Base-by-base conservation (phyloP, 2,113 vertebrate species). In the Lepus timidus region DNA sequence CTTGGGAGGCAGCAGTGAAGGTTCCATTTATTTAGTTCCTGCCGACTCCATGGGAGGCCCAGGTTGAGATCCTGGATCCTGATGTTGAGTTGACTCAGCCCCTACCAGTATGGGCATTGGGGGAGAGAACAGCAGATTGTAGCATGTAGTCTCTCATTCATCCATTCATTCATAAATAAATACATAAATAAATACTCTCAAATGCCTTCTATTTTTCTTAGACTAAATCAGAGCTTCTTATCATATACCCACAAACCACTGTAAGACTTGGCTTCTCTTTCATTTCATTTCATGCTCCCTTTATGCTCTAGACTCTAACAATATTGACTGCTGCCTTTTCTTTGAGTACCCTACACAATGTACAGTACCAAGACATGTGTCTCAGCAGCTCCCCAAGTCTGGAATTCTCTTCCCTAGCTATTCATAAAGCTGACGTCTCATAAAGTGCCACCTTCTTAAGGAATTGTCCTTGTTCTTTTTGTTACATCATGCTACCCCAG, bases 301-400 rank as follows among this genome's bases (percentile, higher is more conserved):
- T 44, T 80, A 3, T 58, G 39, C n/a, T 12, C 1, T 25, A 19
- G 33, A 1, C 9, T n/a, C 20, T 49, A 19, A 1, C 1, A 1
- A 2, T 22, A 12, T 4, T 3, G 10, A 2, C 22, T 31, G 6
- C 8, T 71, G 4, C n/a, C 9, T 61, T 33, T 19, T 62, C 64
- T 7, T 75, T 27, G 23, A 76, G 49, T 0, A 73, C 39, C 33
- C 4, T 20, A 39, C 49, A 33, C 9, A 70, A 83, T 74, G 49
- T 74, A 3, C 19, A 23, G 58, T 49, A 9, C 39, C 6, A 8
- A 16, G 62, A 52, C 13, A 29, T 44, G 82, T 91, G 0, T 71
- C 19, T 61, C 23, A 25, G 23, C 3, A 52, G 10, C 6, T 85
- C 14, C 9, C 4, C 4, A 10, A 36, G 23, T 51, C 58, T 83